Conservation (phyloP, 2,797 vertebrate genomes). For the Lerista edwardsae region DNA sequence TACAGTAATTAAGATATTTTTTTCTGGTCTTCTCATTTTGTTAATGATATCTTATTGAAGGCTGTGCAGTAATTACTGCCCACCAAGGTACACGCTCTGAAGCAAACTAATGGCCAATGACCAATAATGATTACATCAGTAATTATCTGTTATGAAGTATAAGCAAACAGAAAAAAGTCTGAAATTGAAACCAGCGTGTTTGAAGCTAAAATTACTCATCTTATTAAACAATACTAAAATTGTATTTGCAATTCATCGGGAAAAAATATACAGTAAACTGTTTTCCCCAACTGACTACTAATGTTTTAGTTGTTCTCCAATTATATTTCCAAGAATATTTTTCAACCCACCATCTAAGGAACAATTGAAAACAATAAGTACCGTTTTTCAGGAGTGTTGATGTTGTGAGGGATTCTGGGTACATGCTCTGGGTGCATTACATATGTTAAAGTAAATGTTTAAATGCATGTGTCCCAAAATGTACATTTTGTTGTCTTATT, state of each 20-base stretch:
- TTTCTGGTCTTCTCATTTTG: constrained; percentile 81
- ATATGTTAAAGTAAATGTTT: constrained; percentile 20
- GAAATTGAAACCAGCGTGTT: constrained; percentile 62
- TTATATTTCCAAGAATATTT: constrained; percentile 52
- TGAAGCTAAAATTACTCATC: constrained; percentile 70
- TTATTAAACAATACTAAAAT: constrained; percentile 60
- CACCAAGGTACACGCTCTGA: constrained; percentile 76
- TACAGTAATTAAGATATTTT: constrained; percentile 81
- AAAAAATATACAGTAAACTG: constrained; percentile 47
- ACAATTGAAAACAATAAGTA: neutral
- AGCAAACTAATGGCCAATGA: constrained; percentile 84
- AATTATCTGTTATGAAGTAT: constrained; percentile 77
- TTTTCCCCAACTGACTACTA: constrained; percentile 42
- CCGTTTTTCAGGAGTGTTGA: constrained; percentile 11
- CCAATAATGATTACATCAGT: constrained; percentile 78
- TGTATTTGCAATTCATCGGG: constrained; percentile 49
- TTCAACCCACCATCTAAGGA: constrained; percentile 2
- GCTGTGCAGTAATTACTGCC: constrained; percentile 78
- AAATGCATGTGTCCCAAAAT: constrained; percentile 21
- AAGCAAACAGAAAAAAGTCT: constrained; percentile 64
- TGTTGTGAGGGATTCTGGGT: neutral
- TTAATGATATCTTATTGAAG: constrained; percentile 82
- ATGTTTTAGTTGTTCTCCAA: constrained; percentile 10
- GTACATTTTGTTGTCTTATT: constrained; percentile 26
- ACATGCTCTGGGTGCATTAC: neutral